Conservation (phyloP, 23 tunicate genomes). For the Trididemnum clinides region DNA sequence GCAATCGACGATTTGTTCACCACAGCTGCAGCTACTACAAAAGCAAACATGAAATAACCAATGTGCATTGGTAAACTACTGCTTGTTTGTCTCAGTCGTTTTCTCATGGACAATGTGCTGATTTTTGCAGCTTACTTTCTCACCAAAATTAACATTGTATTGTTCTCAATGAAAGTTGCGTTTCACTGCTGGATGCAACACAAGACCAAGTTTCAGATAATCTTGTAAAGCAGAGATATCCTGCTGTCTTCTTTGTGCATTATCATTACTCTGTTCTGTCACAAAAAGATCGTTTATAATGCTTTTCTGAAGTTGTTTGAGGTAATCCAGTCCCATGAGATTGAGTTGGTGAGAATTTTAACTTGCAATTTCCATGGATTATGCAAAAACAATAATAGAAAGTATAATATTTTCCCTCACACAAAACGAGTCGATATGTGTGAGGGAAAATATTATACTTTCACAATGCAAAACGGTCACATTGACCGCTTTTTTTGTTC, state of each 20-base stretch:
- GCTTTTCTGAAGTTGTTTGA: too few species aligned
- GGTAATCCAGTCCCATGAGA: neutral
- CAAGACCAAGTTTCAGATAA: neutral
- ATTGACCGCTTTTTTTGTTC: neutral
- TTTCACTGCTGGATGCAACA: neutral
- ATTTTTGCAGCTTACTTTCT: too few species aligned
- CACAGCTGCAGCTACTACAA: neutral
- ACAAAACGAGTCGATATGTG: neutral
- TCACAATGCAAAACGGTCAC: neutral
- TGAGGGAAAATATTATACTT: neutral
- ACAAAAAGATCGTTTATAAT: neutral
- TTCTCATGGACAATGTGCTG: neutral
- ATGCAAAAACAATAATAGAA: too few species aligned
- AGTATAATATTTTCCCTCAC: neutral
- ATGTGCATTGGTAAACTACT: too few species aligned
- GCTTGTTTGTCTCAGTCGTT: neutral
- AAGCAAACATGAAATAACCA: too few species aligned
- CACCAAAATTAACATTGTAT: too few species aligned
- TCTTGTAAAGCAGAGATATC: neutral
- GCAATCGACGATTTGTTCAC: neutral
- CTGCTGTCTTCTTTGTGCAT: too few species aligned
- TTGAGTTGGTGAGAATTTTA: neutral
- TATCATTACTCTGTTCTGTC: neutral
- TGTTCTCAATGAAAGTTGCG: too few species aligned
- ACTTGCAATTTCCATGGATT: too few species aligned